Percentiles rank a stretch among this genome's conserved stretches.
Evolutionary conservation across 2,113 vertebrate genomes (phyloP).

Genomic region (Hiodon alosoides): DNA sequence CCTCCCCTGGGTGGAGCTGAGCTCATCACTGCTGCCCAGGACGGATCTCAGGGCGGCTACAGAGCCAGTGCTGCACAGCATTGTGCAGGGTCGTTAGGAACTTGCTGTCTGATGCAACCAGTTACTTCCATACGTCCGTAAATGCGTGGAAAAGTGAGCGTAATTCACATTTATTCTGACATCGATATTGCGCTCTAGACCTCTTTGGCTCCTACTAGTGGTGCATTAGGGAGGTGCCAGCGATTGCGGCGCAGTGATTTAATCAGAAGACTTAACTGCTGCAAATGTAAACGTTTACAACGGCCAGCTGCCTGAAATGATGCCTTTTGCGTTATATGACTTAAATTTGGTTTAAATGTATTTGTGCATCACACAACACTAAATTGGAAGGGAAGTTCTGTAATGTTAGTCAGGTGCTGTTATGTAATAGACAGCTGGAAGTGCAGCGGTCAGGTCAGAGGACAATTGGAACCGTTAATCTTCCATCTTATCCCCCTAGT

Average conservation of each 20-base stretch:
- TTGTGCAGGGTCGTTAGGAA: not conserved
- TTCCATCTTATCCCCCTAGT: too few species aligned
- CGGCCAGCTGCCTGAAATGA: not conserved
- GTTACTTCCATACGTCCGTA: not conserved
- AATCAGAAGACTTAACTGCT: constrained; percentile 4
- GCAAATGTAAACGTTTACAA: not conserved
- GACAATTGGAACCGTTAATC: not conserved
- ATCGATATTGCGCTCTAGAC: not conserved
- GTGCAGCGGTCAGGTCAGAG: not conserved
- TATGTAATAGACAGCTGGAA: not conserved
- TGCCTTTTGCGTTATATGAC: too few species aligned
- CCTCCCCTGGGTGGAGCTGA: not conserved
- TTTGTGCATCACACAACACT: too few species aligned
- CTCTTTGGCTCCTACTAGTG: not conserved
- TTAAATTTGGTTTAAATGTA: too few species aligned
- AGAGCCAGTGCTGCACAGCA: not conserved
- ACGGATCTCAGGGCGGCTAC: not conserved
- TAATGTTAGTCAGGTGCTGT: not conserved
- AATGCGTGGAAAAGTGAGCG: too few species aligned
- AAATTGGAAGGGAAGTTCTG: too few species aligned
- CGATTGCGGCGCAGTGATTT: not conserved
- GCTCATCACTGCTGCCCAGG: not conserved
- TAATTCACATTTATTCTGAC: not conserved
- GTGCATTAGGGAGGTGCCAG: not conserved
- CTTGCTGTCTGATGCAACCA: not conserved